These are phyloP conservation scores for Scalopus aquaticus DNA, from an alignment of 2,113 vertebrate genomes.

Conservation along the genomic window DNA sequence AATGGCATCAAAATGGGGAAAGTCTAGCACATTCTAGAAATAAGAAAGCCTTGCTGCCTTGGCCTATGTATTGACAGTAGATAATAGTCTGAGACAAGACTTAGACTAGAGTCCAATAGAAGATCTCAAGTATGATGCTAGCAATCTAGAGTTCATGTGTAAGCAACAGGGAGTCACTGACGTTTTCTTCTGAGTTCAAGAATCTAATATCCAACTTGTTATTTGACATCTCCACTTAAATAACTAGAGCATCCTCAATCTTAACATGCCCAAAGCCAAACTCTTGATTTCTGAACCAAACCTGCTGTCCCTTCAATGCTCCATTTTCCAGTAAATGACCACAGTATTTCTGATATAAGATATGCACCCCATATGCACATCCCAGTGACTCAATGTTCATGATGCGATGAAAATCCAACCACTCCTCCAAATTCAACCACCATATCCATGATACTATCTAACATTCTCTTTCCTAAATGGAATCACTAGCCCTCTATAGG, in stretches of 20 bases:
- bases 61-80: background rate
- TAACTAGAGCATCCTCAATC: background rate
- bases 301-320: background rate
- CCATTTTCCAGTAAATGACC: background rate
- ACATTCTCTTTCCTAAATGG: background rate
- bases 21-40: background rate
- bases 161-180: background rate
- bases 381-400: background rate
- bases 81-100: background rate
- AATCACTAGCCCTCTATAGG: background rate
- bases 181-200: background rate
- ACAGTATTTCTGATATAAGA: background rate
- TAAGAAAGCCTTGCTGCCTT: background rate
- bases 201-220: background rate
- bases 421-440: background rate
- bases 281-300: background rate
- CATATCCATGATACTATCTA: background rate
- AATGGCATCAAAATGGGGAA: background rate
- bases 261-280: background rate
- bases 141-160: background rate
- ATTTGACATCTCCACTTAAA: background rate
- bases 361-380: background rate
- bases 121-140: background rate
- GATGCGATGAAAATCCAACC: background rate
- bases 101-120: background rate